A percentile compares a stretch with the other conserved stretches of the same genome.
Evolutionary conservation across 2,113 vertebrate species (phyloP).

Genomic region (Thermophis baileyi): DNA sequence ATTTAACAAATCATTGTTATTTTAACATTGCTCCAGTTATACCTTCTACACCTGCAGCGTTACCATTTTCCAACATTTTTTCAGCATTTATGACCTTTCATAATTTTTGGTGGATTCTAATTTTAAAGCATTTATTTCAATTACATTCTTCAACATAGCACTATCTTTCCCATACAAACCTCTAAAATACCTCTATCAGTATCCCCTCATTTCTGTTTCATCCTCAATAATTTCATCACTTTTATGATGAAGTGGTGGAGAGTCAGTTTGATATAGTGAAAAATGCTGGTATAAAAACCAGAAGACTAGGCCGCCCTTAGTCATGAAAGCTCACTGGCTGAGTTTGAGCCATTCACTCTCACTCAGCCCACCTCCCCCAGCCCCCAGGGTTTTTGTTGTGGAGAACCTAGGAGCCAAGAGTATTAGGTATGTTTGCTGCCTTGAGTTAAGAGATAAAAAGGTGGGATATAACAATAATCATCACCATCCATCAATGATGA

Average conservation of each 20-base stretch:
- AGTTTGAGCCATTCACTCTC: neutral
- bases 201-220: neutral
- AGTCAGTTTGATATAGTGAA: neutral
- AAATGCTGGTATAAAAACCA: neutral
- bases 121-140: neutral
- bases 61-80: neutral
- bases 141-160: neutral
- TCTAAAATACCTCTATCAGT: neutral
- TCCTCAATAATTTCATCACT: neutral
- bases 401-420: neutral
- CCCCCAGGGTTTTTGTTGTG: neutral
- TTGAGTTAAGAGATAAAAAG: neutral
- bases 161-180: neutral
- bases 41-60: neutral
- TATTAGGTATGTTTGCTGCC: neutral
- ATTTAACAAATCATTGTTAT: neutral
- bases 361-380: neutral
- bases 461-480: neutral
- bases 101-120: neutral
- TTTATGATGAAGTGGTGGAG: neutral
- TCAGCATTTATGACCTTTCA: neutral
- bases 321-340: neutral
- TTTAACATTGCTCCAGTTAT: neutral
- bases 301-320: neutral
- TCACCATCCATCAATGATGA: neutral